Evolutionary conservation across 2,888 invertebrate genomes (phyloP).

Genomic region (Colletes collaris): DNA sequence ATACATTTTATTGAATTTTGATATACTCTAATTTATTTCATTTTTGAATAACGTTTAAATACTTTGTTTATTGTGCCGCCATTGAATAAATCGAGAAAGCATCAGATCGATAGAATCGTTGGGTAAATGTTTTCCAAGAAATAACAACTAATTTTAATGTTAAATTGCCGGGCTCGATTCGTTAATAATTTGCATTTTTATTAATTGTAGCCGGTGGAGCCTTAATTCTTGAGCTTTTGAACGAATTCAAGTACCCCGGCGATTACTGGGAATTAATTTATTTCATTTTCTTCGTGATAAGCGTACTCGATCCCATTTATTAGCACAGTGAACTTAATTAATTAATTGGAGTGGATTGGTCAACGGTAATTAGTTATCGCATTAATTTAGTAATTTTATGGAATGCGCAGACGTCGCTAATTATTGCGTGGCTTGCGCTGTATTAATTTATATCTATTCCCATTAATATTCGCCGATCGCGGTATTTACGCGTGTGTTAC

Average conservation of each 20-base stretch:
- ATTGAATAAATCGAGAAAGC: slow-evolving; percentile 29
- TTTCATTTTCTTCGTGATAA: background rate
- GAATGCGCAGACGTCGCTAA: too few species aligned
- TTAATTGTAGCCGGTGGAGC: slow-evolving; percentile 19
- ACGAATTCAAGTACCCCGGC: background rate
- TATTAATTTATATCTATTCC: too few species aligned
- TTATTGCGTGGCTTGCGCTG: too few species aligned
- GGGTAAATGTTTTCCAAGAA: slow-evolving; percentile 30
- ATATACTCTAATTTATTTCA: too few species aligned
- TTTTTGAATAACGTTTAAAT: too few species aligned
- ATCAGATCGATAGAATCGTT: slow-evolving; percentile 14
- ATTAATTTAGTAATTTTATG: too few species aligned
- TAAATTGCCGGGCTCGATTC: slow-evolving; percentile 14
- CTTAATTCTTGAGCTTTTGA: background rate
- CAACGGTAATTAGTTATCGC: slow-evolving; percentile 7
- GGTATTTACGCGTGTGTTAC: too few species aligned
- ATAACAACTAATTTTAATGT: slow-evolving; percentile 27
- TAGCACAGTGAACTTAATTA: too few species aligned
- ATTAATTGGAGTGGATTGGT: too few species aligned
- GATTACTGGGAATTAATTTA: slow-evolving; percentile 3
- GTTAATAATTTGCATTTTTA: slow-evolving; percentile 38
- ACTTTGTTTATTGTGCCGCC: slow-evolving; percentile 2
- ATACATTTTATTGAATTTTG: too few species aligned
- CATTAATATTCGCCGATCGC: too few species aligned
- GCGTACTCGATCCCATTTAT: too few species aligned